Evolutionary conservation across 2,797 vertebrate genomes (phyloP).

Genomic region (Epinephelus malabaricus): DNA sequence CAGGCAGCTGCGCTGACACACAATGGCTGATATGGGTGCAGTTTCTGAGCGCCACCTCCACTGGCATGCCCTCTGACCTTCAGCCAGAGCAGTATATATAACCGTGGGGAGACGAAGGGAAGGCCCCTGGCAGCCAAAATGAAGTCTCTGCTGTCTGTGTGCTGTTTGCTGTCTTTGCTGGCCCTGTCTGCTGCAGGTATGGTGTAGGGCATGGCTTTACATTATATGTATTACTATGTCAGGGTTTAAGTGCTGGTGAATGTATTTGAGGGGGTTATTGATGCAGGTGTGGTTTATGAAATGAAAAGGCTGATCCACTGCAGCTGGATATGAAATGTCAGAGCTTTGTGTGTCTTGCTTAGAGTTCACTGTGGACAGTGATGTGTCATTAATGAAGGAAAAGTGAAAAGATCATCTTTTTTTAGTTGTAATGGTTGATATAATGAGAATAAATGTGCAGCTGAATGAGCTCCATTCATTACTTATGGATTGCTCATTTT

Average conservation of each 20-base stretch:
- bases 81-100: conserved; percentile 89
- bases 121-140: conserved; percentile 95
- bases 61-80: conserved; percentile 84
- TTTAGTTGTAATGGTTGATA: background rate
- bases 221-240: background rate
- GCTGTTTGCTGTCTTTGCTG: conserved; percentile 90
- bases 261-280: background rate
- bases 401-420: background rate
- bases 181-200: conserved; percentile 91
- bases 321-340: background rate
- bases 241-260: background rate
- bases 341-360: conserved; percentile 9
- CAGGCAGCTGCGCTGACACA: conserved; percentile 74
- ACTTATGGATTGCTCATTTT: background rate
- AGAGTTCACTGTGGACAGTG: background rate
- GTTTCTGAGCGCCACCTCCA: conserved; percentile 64
- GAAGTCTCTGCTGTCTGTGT: conserved; percentile 90
- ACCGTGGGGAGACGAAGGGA: conserved; percentile 74
- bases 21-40: conserved; percentile 62
- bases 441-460: background rate
- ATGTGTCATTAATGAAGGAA: conserved; percentile 12
- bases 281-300: background rate
- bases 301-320: conserved; percentile 1
- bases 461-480: background rate
- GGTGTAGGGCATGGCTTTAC: background rate